phyloP scores from a whole-genome alignment of 2,113 vertebrate species.

The Mesitornis unicolor region DNA sequence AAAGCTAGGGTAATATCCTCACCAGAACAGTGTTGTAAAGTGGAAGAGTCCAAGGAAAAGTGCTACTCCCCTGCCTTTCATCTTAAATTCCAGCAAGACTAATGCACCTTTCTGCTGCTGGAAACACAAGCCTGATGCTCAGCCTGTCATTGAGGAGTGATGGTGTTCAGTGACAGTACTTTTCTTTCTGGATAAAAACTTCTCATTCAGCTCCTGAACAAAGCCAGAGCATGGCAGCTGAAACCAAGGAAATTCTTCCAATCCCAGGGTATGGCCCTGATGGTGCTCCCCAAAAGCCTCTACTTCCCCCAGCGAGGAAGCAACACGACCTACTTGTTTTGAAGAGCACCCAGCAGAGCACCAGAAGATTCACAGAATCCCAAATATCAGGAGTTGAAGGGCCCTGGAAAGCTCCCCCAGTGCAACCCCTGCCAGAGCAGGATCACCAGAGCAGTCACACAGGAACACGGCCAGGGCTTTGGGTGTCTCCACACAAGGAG shows the following conservation, averaged over 20 bases:
- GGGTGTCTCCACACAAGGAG: too few species aligned
- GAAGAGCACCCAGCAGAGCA: background rate
- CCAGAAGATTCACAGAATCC: background rate
- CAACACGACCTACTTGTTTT: background rate
- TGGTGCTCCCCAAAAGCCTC: background rate
- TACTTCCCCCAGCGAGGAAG: background rate
- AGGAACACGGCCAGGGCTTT: too few species aligned
- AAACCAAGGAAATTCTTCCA: background rate
- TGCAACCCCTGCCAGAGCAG: too few species aligned
- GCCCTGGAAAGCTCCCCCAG: too few species aligned
- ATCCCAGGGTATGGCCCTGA: fast-evolving
- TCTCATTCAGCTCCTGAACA: background rate
- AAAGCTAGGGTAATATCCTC: background rate
- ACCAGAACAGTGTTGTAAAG: background rate
- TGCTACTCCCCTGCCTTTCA: background rate
- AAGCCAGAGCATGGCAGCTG: background rate
- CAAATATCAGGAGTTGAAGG: too few species aligned
- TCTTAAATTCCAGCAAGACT: background rate
- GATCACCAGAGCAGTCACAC: too few species aligned
- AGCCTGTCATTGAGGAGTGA: background rate
- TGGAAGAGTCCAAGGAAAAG: background rate
- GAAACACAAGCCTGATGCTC: background rate
- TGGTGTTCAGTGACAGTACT: background rate
- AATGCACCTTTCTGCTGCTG: background rate
- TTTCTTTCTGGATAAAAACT: background rate